phyloP scores from a whole-genome alignment of 2,797 vertebrate species.

The Poecilia gillii region DNA sequence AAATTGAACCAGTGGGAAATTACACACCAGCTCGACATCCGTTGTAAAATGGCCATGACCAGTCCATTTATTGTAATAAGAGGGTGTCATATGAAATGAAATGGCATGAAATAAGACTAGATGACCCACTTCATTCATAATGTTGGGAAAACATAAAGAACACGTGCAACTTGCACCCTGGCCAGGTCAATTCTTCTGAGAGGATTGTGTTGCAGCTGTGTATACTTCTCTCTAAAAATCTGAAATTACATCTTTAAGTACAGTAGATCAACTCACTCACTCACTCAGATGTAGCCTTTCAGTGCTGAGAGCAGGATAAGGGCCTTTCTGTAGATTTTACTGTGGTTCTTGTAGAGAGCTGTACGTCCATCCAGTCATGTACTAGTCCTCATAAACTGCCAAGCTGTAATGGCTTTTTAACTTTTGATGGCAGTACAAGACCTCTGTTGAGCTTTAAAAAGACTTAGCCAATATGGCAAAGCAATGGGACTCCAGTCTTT shows the following conservation, averaged over 20 bases:
- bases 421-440: conserved; percentile 15
- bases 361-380: conserved; percentile 24
- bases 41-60: conserved; percentile 50
- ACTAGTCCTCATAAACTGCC: background rate
- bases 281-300: conserved; percentile 51
- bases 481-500: conserved; percentile 20
- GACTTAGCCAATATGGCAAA: background rate
- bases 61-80: conserved; percentile 72
- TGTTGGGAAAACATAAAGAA: conserved; percentile 52
- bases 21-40: conserved; percentile 51
- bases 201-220: conserved; percentile 70
- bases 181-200: conserved; percentile 64
- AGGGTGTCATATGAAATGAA: conserved; percentile 70
- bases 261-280: conserved; percentile 30
- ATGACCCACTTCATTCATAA: conserved; percentile 61
- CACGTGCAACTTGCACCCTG: conserved; percentile 31
- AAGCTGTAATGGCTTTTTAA: conserved; percentile 3
- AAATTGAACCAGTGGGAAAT: conserved; percentile 75
- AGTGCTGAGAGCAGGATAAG: conserved; percentile 47
- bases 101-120: conserved; percentile 74
- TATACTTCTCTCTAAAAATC: conserved; percentile 59
- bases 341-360: conserved; percentile 42
- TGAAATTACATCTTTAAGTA: conserved; percentile 63
- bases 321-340: conserved; percentile 58
- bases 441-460: conserved; percentile 17